Evolutionary conservation across 1,140 invertebrate genomes (phyloP), one percentile per base, ranked within the genome.

Genomic region (Nomia melanderi): DNA sequence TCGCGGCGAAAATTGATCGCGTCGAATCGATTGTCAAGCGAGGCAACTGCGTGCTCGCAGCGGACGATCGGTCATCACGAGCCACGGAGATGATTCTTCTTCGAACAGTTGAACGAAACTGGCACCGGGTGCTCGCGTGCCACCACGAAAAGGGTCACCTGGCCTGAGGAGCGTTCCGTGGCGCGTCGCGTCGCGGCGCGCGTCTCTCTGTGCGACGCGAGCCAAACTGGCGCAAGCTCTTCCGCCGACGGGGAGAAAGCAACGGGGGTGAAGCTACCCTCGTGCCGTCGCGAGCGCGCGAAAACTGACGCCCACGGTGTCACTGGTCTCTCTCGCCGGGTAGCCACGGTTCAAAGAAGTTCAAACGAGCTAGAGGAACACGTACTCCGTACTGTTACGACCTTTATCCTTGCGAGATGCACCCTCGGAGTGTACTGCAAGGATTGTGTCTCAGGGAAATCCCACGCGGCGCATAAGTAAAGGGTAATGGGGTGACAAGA

Each of bases 211-310:
- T 78, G 36, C 76, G 50, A 63, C 76, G 47, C 69, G 9, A 53
- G 27, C 27, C 60, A 8, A 47, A 78, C 76, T 78, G 69, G 76
- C 76, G 76, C 69, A 78, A 78, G 60, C 76, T 73, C 74, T 20
- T 56, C 65, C 47, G 41, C 27, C 39, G 39, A 23, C 33, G 47
- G 0, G 14, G 33, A 3, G 41, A 44, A n/a, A 12, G 41, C 41
- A 17, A 20, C 1, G 29, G 69, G 50, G n/a, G 33, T 9, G 29
- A 25, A 14, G 47, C 36, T 23, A 27, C 59, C 50, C 47, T 56
- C 47, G 29, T 67, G 36, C 33, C 36, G 31, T 60, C 29, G 12
- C 2, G 25, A 71, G 27, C 67, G 57, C 59, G 66, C 53, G 36
- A 75, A 66, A 39, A 57, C 50, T 11, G 23, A 23, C 25, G 56